Percentiles rank a stretch among this genome's conserved stretches.
Conservation (phyloP, 2,888 invertebrate genomes). For the Folsomia manolachei region DNA sequence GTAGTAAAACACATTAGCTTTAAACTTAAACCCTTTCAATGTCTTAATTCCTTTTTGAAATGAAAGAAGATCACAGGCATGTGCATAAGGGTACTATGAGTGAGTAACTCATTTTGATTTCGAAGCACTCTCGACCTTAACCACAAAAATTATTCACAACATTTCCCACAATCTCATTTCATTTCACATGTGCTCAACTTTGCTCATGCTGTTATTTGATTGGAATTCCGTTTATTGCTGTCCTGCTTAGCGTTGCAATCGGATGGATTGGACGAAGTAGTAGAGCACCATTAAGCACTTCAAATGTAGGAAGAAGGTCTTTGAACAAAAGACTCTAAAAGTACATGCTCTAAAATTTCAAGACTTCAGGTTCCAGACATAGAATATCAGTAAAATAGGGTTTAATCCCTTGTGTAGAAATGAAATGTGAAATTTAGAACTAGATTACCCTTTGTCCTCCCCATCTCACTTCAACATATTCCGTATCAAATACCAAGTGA, state of each 20-base stretch:
- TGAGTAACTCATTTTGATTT: no score
- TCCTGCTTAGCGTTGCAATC: background rate
- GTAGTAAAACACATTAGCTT: conserved; percentile 6
- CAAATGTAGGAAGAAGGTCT: background rate
- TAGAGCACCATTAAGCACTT: background rate
- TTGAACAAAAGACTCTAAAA: background rate
- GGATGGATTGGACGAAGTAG: no score
- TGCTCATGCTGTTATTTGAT: no score
- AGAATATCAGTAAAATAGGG: background rate
- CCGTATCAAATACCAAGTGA: background rate
- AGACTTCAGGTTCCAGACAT: no score
- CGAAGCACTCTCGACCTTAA: background rate
- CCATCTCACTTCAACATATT: no score
- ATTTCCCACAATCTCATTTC: background rate
- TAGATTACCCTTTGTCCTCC: background rate
- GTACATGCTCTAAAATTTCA: background rate
- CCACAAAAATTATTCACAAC: background rate
- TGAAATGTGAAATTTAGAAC: background rate
- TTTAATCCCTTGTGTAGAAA: background rate
- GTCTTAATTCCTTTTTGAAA: conserved; percentile 2
- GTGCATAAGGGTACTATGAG: no score
- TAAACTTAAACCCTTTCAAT: conserved; percentile 6
- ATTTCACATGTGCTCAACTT: background rate
- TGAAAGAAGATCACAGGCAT: background rate
- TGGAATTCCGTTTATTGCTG: background rate